Conservation (phyloP, 2,113 vertebrate species). For the Bufo bufo region DNA sequence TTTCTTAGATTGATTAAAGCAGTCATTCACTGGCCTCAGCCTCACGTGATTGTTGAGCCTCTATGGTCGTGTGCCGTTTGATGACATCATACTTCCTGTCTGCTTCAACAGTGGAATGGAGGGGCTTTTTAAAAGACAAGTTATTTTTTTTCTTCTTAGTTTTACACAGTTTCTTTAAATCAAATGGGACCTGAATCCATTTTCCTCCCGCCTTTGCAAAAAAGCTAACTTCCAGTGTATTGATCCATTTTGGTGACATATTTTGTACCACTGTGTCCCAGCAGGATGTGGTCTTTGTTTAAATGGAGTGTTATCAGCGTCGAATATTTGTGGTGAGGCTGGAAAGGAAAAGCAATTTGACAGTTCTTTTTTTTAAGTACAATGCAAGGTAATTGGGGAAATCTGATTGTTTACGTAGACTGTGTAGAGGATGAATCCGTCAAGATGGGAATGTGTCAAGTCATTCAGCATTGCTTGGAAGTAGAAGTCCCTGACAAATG, state of each 20-base stretch:
- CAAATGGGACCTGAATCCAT: neutral
- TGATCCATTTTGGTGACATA: neutral
- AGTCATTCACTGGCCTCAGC: no score
- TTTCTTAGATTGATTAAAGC: no score
- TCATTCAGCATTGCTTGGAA: neutral
- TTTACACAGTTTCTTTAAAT: no score
- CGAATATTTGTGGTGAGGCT: conserved; percentile 22
- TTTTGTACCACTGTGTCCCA: neutral
- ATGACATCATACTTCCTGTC: no score
- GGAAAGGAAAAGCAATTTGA: conserved; percentile 22
- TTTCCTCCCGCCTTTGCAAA: neutral
- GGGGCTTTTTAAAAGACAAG: no score
- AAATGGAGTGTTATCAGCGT: conserved; percentile 18
- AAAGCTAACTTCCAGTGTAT: neutral
- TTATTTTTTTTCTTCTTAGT: no score
- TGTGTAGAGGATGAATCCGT: neutral
- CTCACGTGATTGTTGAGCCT: no score
- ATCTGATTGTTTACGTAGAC: conserved; percentile 1
- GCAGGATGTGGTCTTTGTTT: conserved; percentile 15
- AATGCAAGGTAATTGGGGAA: conserved; percentile 20
- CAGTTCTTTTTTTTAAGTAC: neutral
- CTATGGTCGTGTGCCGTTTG: no score
- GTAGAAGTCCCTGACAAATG: neutral
- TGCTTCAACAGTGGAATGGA: no score
- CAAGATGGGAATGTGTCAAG: neutral